Base-by-base conservation (phyloP, 2,113 vertebrate genomes). In the Ranitomeya imitator region DNA sequence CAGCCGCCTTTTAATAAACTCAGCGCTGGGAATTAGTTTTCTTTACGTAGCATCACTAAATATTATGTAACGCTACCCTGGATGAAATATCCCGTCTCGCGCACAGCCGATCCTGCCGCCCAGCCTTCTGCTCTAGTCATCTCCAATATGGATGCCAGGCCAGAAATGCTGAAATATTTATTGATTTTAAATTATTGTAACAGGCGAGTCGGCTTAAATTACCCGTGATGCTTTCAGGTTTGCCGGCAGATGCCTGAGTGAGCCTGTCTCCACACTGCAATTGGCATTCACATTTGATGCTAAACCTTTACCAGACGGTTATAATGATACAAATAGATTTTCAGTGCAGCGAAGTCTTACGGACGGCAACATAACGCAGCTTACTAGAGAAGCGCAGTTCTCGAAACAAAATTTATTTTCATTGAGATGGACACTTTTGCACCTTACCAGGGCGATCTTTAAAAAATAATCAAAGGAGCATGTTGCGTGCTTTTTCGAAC, bases 141-240 rank as follows among this genome's bases (percentile, higher is more conserved):
- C 74, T 89, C 82, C 82, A 79, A 89, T 89, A 84, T 23, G 74
- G 82, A 79, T 21, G 60, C 71, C 61, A 54, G 80, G 81, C 81
- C 87, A 89, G 82, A 89, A 85, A 84, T 85, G 73, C 87, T 89
- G 81, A 89, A 89, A 89, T 89, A 89, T 89, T 89, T 89, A 89
- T 89, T 89, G 87, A 89, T 89, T 88, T 88, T 85, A 89, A 89
- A 89, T 85, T 85, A 89, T 89, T 85, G 87, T 89, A 89, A 85
- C 87, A 89, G 87, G 87, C 87, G 45, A 79, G 73, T 89, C 74
- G 87, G 87, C 82, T 85, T 89, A 89, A 85, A 89, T 89, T 89
- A 89, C 82, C 87, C 65, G 87, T 79, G 82, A 67, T 89, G 80
- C 82, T 67, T 89, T 83, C 87, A 89, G 87, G 87, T 88, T 88